Evolutionary conservation across 1,140 invertebrate genomes (phyloP).

Genomic region (Steinernema feltiae): DNA sequence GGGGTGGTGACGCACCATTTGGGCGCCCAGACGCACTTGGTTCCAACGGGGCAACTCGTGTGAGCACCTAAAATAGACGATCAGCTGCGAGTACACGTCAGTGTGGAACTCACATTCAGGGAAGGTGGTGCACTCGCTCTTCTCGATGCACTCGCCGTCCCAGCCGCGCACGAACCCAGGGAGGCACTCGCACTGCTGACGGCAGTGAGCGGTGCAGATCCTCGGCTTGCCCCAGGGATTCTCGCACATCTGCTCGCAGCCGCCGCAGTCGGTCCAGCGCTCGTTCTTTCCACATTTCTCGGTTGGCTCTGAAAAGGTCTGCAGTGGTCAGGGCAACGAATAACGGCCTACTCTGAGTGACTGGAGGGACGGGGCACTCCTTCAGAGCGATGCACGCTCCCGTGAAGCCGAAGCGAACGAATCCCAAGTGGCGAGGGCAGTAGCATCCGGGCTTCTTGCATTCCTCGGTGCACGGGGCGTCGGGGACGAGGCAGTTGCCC

Average conservation of each 20-base stretch:
- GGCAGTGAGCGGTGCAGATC: background rate
- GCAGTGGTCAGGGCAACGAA: too few relatives aligned
- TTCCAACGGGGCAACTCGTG: background rate
- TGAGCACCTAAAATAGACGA: background rate
- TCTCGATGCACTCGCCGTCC: background rate
- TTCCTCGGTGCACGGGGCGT: background rate
- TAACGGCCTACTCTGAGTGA: too few relatives aligned
- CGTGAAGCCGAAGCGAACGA: background rate
- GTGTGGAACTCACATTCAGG: background rate
- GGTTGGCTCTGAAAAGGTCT: too few relatives aligned
- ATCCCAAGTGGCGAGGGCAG: background rate
- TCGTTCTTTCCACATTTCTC: slow-evolving; percentile 1
- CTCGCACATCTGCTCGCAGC: background rate
- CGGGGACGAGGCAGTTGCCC: too few relatives aligned
- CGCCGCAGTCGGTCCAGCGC: background rate
- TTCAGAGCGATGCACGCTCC: background rate
- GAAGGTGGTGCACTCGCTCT: background rate
- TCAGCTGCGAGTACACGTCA: too few relatives aligned
- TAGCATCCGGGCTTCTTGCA: background rate
- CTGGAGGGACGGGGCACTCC: background rate
- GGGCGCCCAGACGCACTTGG: background rate
- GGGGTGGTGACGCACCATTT: background rate
- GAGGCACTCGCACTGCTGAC: background rate
- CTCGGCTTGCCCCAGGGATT: background rate
- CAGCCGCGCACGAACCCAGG: background rate